Percentiles rank a stretch among this genome's conserved stretches.
phyloP scores from a whole-genome alignment of 2,113 vertebrate genomes.

The Bagarius yarrelli region DNA sequence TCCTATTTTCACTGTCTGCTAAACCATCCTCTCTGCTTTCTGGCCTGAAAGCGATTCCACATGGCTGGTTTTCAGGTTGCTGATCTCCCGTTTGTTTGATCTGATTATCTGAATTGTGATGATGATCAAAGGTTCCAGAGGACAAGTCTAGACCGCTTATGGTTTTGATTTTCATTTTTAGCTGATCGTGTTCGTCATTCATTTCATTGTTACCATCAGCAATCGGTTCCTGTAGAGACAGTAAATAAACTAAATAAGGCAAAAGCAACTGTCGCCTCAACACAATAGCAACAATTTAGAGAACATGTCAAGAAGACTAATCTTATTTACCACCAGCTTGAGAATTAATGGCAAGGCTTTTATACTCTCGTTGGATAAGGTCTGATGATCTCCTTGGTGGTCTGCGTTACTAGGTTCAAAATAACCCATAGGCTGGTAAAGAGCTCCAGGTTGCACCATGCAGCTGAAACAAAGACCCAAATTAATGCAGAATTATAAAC shows the following conservation, averaged over 20 bases:
- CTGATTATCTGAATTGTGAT: slow-evolving; percentile 13
- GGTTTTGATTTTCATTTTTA: not conserved
- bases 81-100: slow-evolving; percentile 42
- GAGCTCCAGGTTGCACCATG: slow-evolving; percentile 9
- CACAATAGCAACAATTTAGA: not conserved
- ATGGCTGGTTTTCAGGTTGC: slow-evolving; percentile 28
- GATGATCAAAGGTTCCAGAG: slow-evolving; percentile 44
- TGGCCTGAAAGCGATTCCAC: not conserved
- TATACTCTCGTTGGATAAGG: not conserved
- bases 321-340: not conserved
- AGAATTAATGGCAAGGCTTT: not conserved
- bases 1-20: not conserved
- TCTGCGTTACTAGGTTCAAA: not conserved
- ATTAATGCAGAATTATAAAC: slow-evolving; percentile 6
- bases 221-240: slow-evolving; percentile 10
- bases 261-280: not conserved
- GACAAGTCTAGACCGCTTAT: not conserved
- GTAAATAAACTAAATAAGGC: slow-evolving; percentile 11
- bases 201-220: not conserved
- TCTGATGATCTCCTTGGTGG: not conserved
- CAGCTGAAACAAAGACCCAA: slow-evolving; percentile 20
- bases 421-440: not conserved
- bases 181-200: not conserved
- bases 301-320: not conserved
- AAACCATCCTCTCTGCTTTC: slow-evolving; percentile 27